Evolutionary conservation across 1,140 invertebrate species (phyloP).

Genomic region (Drosophila tani): DNA sequence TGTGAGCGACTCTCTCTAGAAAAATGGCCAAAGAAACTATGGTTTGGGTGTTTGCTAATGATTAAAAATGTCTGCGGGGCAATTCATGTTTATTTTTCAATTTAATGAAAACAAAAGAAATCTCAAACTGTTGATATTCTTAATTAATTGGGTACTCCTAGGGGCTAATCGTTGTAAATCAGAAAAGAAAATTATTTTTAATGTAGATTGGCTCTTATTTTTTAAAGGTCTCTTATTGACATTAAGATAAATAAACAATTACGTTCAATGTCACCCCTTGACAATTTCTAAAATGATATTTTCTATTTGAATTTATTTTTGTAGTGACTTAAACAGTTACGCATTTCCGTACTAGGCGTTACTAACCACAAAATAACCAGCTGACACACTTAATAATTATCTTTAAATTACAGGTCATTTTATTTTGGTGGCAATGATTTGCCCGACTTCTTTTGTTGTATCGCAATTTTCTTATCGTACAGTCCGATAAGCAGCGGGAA

Average conservation of each 20-base stretch:
- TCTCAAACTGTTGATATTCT: neutral
- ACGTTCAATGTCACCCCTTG: no score
- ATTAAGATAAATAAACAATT: neutral
- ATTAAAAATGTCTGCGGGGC: neutral
- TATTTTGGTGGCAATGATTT: slow-evolving; percentile 21
- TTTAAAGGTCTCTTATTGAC: no score
- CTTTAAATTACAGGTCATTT: slow-evolving; percentile 32
- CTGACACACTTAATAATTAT: slow-evolving; percentile 16
- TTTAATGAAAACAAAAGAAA: neutral
- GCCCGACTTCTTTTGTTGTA: slow-evolving; percentile 5
- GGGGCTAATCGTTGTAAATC: neutral
- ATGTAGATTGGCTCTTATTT: neutral
- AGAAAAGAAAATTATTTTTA: neutral
- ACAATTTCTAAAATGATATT: no score
- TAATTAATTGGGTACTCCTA: neutral
- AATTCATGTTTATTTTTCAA: slow-evolving; percentile 12
- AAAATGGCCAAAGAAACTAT: neutral
- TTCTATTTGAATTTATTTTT: neutral
- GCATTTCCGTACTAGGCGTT: neutral
- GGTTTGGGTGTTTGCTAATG: neutral
- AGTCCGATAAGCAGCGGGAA: neutral
- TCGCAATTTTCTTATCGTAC: slow-evolving; percentile 19
- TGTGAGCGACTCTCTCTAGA: neutral
- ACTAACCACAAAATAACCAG: neutral
- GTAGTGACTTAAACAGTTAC: neutral